phyloP scores from a whole-genome alignment of 2,797 vertebrate genomes.

The Serranus cabrilla region DNA sequence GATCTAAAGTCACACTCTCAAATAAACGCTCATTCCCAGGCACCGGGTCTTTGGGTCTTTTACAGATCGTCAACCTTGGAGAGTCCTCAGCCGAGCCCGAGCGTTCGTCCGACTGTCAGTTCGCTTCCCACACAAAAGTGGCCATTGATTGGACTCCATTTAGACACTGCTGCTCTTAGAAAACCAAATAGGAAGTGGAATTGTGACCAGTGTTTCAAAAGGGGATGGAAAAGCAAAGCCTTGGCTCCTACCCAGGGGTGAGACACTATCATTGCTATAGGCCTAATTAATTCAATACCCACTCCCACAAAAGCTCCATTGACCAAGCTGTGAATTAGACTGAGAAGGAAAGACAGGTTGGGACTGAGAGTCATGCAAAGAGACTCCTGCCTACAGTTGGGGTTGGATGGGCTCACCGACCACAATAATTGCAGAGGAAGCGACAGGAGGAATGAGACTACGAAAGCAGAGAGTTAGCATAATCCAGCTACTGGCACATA shows the following conservation, averaged over 20 bases:
- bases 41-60: slow-evolving; percentile 36
- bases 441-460: slow-evolving; percentile 19
- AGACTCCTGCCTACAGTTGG: slow-evolving; percentile 20
- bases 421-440: slow-evolving; percentile 23
- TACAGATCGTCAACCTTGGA: slow-evolving; percentile 45
- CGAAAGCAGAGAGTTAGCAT: slow-evolving; percentile 42
- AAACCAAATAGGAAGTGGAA: slow-evolving; percentile 76
- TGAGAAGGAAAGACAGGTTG: slow-evolving; percentile 48
- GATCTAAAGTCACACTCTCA: slow-evolving; percentile 39
- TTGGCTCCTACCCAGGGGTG: slow-evolving; percentile 63
- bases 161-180: slow-evolving; percentile 67
- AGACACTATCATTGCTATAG: slow-evolving; percentile 72
- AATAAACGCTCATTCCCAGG: slow-evolving; percentile 37
- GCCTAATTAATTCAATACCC: slow-evolving; percentile 77
- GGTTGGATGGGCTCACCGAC: slow-evolving; percentile 22
- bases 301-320: slow-evolving; percentile 75
- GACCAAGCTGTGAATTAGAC: slow-evolving; percentile 65
- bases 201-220: slow-evolving; percentile 76
- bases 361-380: slow-evolving; percentile 29
- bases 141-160: slow-evolving; percentile 72
- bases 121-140: slow-evolving; percentile 60
- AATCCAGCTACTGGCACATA: slow-evolving; percentile 41
- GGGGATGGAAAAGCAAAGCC: slow-evolving; percentile 58
- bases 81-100: slow-evolving; percentile 41
- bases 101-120: slow-evolving; percentile 57